A percentile compares a stretch with the other conserved stretches of the same genome.
These are phyloP conservation scores for Haliclona indistincta DNA, from an alignment of 37 sponge, comb jelly and placozoan species.

Conservation along the genomic window DNA sequence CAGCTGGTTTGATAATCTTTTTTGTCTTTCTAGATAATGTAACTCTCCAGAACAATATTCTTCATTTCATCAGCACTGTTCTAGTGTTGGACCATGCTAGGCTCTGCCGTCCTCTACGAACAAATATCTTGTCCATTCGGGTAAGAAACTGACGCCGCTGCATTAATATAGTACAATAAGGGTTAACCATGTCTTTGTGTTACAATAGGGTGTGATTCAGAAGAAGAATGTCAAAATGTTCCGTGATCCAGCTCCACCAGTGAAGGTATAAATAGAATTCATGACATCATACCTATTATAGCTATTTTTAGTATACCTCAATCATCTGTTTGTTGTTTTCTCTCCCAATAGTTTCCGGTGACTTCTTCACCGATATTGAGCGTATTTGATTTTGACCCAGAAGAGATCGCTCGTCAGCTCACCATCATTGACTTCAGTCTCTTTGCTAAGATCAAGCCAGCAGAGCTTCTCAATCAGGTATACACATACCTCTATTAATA, in stretches of 20 bases:
- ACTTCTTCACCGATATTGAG: constrained; percentile 49
- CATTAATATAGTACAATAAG: background rate
- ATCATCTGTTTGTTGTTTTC: background rate
- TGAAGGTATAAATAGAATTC: constrained; percentile 49
- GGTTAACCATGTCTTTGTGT: background rate
- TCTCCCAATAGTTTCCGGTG: constrained; percentile 55
- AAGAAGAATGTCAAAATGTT: constrained; percentile 74
- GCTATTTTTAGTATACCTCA: background rate
- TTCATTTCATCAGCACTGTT: constrained; percentile 68
- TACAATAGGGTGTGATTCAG: constrained; percentile 58
- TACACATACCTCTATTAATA: background rate
- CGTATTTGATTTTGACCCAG: constrained; percentile 91
- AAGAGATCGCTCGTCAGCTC: constrained; percentile 91
- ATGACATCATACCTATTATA: background rate
- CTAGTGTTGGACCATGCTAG: constrained; percentile 75
- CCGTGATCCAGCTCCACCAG: constrained; percentile 70
- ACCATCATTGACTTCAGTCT: constrained; percentile 89
- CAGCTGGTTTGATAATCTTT: background rate
- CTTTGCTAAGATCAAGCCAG: constrained; percentile 87
- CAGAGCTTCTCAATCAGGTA: constrained; percentile 92
- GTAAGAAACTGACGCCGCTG: constrained; percentile 12
- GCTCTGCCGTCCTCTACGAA: constrained; percentile 76
- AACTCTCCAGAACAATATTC: constrained; percentile 58
- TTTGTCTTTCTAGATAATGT: constrained; percentile 54
- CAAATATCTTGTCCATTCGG: constrained; percentile 69